Percentiles rank a stretch among this genome's conserved stretches.
Evolutionary conservation across 2,888 invertebrate species (phyloP).

Genomic region (Dynastes tityus): DNA sequence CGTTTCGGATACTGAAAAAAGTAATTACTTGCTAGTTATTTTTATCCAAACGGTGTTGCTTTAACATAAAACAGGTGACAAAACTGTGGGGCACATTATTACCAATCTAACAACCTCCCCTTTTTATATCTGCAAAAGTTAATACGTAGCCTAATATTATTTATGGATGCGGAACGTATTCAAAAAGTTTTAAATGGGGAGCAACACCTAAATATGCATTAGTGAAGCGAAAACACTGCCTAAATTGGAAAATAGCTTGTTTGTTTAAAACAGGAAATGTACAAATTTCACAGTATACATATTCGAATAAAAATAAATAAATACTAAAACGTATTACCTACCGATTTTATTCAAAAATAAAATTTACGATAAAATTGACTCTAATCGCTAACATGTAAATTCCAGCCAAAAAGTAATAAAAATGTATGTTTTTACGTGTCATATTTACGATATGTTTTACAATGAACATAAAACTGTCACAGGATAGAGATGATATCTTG

Average conservation of each 20-base stretch:
- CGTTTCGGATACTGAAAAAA: too few species aligned
- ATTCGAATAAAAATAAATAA: constrained; percentile 2
- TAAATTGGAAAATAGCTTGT: background rate
- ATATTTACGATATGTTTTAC: background rate
- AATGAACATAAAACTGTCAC: constrained; percentile 3
- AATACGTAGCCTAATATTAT: background rate
- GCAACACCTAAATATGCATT: background rate
- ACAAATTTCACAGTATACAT: background rate
- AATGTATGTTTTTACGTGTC: background rate
- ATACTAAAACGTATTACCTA: background rate
- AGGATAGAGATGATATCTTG: constrained; percentile 8
- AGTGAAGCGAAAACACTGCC: background rate
- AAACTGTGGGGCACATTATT: too few species aligned
- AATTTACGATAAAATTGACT: constrained; percentile 4
- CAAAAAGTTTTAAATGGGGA: background rate
- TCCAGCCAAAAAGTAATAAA: background rate
- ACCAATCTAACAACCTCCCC: too few species aligned
- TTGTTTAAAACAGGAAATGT: constrained; percentile 14
- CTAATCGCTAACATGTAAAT: constrained; percentile 11
- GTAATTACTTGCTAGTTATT: too few species aligned
- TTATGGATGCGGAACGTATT: background rate
- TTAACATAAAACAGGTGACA: too few species aligned
- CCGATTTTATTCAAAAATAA: constrained; percentile 15
- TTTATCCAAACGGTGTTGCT: too few species aligned
- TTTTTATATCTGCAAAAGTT: too few species aligned